Evolutionary conservation across 2,888 invertebrate genomes (phyloP), one percentile per base, ranked within the genome.

Genomic region (Dendrolimus pini): DNA sequence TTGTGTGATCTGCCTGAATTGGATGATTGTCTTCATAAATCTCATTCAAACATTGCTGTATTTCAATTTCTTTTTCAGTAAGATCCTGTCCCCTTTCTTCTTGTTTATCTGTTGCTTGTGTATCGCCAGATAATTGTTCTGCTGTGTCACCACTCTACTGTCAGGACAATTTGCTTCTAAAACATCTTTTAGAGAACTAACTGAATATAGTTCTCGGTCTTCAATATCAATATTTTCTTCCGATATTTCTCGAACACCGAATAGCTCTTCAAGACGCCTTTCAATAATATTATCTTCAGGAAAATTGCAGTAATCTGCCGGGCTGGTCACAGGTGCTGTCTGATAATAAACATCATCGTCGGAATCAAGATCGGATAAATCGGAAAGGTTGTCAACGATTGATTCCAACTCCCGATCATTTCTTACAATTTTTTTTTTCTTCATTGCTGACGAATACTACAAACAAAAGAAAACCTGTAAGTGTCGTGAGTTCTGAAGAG

Each of bases 321-420:
- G 61, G 58, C 61, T 62, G 62, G 55, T 60, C 54, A 63, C 56
- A 58, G 63, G 61, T 56, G 61, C 62, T 58, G 60, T 62, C 55
- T 60, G 62, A 54, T 62, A 63, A 61, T 61, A 62, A 9, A 61
- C 52, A 61, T 65, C 63, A 61, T 63, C 65, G 41, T 65, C 65
- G 54, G 63, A 63, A 60, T 62, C 65, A 57, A 61, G 30, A 60
- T 62, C 62, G 41, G 63, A 65, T 60, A 65, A 61, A 62, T 63
- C 65, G 12, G 63, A 63, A 53, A 65, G 61, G 58, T 58, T 62
- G 57, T 60, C 59, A 41, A 65, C 13, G 52, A 61, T 58, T 55
- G n/a, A n/a, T n/a, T n/a, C n/a, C n/a, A n/a, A n/a, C n/a, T n/a
- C n/a, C n/a, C n/a, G n/a, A n/a, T n/a, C n/a, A n/a, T n/a, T n/a